Conservation (phyloP, 2,113 vertebrate genomes). For the Clinocottus analis region DNA sequence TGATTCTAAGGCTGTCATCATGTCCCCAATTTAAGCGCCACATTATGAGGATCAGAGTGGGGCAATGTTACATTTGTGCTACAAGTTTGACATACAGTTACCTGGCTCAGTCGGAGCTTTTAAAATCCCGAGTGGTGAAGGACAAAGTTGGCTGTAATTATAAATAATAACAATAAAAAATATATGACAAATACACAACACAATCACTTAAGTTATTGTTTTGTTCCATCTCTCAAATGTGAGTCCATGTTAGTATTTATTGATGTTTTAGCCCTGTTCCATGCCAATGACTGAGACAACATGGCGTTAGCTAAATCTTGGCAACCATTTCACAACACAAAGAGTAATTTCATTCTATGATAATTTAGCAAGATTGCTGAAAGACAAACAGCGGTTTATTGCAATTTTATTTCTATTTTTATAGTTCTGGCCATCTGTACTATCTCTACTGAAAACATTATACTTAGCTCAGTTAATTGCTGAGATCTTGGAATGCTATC, state of each 20-base stretch:
- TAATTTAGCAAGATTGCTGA: not conserved
- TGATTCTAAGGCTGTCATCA: constrained; percentile 26
- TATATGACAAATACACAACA: not conserved
- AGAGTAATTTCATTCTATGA: not conserved
- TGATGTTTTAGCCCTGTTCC: not conserved
- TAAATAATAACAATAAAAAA: not conserved
- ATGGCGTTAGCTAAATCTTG: not conserved
- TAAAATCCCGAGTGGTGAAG: not conserved
- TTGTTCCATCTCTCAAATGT: not conserved
- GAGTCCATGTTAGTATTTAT: not conserved
- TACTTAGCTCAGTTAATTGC: not conserved
- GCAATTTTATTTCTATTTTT: not conserved
- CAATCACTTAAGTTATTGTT: not conserved
- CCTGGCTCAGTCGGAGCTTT: not conserved
- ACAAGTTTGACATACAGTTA: not conserved
- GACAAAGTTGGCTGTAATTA: not conserved
- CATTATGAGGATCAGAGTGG: constrained; percentile 10
- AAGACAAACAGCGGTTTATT: not conserved
- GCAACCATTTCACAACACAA: not conserved
- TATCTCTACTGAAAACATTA: not conserved
- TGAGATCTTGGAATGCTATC: not conserved
- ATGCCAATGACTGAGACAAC: not conserved
- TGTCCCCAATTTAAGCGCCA: constrained; percentile 14
- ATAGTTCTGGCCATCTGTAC: not conserved
- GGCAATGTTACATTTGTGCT: constrained; percentile 9